Conservation (phyloP, 2,888 invertebrate species). For the Nemotelus pantherinus region DNA sequence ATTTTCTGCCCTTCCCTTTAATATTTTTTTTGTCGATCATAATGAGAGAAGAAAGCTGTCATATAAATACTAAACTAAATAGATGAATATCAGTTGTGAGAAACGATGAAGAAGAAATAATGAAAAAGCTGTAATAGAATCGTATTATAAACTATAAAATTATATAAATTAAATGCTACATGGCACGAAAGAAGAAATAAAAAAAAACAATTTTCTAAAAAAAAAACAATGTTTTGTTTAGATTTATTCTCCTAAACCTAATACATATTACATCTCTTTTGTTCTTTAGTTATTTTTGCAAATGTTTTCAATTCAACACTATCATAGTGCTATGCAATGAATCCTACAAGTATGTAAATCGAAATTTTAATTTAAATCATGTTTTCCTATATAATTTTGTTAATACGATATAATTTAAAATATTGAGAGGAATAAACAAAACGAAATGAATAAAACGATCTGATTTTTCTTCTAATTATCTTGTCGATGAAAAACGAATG, state of each 20-base stretch:
- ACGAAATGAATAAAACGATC: not conserved
- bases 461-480: not conserved
- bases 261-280: not conserved
- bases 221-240: slow-evolving; percentile 30
- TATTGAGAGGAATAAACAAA: not conserved
- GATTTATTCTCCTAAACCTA: not conserved
- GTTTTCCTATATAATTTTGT: slow-evolving; percentile 7
- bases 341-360: too few species aligned
- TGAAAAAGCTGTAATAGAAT: slow-evolving; percentile 27
- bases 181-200: slow-evolving; percentile 16
- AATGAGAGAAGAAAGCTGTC: slow-evolving; percentile 32
- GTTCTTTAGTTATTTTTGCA: not conserved
- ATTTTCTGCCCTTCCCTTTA: not conserved
- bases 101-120: slow-evolving; percentile 25
- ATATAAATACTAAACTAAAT: slow-evolving; percentile 29
- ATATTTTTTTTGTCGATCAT: slow-evolving; percentile 32
- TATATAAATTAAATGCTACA: slow-evolving; percentile 23
- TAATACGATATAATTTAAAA: not conserved
- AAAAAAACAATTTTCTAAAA: slow-evolving; percentile 24
- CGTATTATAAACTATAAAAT: slow-evolving; percentile 18
- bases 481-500: too few species aligned
- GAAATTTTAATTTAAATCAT: too few species aligned
- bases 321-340: not conserved
- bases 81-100: slow-evolving; percentile 23
- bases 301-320: slow-evolving; percentile 4